A percentile compares a stretch with the other conserved stretches of the same genome.
Evolutionary conservation across 2,888 invertebrate species (phyloP).

Genomic region (Callyntrura guangdongensis): DNA sequence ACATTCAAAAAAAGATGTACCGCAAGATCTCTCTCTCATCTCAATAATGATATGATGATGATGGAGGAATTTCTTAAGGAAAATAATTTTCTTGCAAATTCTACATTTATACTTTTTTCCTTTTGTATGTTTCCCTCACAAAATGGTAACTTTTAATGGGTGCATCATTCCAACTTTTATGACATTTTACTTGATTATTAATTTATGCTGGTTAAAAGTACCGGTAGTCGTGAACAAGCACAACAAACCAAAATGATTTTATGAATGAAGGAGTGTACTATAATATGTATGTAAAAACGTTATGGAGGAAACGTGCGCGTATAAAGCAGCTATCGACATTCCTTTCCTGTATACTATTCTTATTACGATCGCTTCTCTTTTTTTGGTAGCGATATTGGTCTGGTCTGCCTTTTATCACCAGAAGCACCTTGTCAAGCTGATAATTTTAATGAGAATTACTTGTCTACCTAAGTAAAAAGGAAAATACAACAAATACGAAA

Average conservation of each 20-base stretch:
- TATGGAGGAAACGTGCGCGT: background rate
- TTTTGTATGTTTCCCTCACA: background rate
- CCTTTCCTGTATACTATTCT: background rate
- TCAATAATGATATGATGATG: no score
- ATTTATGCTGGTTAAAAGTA: slow-evolving; percentile 12
- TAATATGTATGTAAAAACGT: background rate
- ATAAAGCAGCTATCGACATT: background rate
- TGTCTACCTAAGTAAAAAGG: background rate
- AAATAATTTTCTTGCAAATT: no score
- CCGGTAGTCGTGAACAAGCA: background rate
- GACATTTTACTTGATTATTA: background rate
- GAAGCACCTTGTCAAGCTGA: slow-evolving; percentile 13
- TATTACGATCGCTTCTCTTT: background rate
- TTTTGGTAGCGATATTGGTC: background rate
- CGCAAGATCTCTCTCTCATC: background rate
- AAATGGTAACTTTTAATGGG: slow-evolving; percentile 1
- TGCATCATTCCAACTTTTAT: background rate
- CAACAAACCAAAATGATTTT: background rate
- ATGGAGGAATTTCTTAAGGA: no score
- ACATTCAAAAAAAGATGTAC: background rate
- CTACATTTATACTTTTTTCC: no score
- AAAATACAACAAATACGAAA: background rate
- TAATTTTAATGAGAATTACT: slow-evolving; percentile 54
- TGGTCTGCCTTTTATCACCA: background rate
- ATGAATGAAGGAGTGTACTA: no score